phyloP scores from a whole-genome alignment of 2,888 invertebrate species.

The Clepsis dumicolana region DNA sequence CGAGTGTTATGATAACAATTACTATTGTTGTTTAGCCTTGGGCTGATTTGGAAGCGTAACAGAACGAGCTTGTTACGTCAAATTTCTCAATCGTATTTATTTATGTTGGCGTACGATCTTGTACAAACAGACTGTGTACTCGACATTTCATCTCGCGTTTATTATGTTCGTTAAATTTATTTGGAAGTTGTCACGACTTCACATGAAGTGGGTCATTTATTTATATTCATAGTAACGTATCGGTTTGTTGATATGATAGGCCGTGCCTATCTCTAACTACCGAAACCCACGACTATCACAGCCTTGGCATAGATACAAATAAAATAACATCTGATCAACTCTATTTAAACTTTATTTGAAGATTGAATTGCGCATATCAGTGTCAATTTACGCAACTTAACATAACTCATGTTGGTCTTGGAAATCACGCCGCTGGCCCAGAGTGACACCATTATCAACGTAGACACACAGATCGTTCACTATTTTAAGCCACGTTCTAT shows the following conservation, averaged over 20 bases:
- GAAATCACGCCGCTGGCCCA: background rate
- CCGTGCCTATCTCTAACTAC: constrained; percentile 45
- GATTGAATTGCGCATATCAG: constrained; percentile 43
- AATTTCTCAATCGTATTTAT: constrained; percentile 69
- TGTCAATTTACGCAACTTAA: constrained; percentile 54
- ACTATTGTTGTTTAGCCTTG: constrained; percentile 76
- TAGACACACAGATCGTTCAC: background rate
- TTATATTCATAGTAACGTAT: constrained; percentile 48
- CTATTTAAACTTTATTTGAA: constrained; percentile 40
- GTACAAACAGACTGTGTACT: constrained; percentile 61
- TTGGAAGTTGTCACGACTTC: constrained; percentile 66
- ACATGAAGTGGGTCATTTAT: constrained; percentile 61
- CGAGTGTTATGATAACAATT: constrained; percentile 70
- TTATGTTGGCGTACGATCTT: constrained; percentile 58
- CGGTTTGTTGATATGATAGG: constrained; percentile 39
- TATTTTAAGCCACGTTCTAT: background rate
- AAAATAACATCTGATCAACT: constrained; percentile 45
- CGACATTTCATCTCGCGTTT: constrained; percentile 63
- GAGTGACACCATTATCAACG: background rate
- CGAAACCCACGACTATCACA: constrained; percentile 42
- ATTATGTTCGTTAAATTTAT: constrained; percentile 67
- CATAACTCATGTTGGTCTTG: background rate
- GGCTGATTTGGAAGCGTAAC: constrained; percentile 59
- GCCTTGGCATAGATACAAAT: constrained; percentile 55
- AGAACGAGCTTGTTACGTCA: constrained; percentile 52